Base-by-base conservation (phyloP, 2,113 vertebrate species). In the Rhabdornis inornatus region DNA sequence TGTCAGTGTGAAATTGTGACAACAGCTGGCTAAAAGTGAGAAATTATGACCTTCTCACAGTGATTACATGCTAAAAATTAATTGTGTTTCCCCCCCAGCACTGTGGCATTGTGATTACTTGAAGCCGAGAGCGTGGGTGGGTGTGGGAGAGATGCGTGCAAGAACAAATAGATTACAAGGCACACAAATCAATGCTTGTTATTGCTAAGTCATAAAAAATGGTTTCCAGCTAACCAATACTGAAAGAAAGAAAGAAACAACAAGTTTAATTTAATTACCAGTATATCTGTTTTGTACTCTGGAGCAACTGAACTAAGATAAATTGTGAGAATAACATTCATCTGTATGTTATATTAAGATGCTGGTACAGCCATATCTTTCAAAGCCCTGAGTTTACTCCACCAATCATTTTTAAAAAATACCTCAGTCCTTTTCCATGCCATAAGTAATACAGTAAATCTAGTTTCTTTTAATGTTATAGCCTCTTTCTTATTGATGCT, bases 131-230 rank as follows among this genome's bases (percentile, higher is more conserved):
- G 71, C 2, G 25, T 90, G 76, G 92, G 75, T 78, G 85, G 76
- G 90, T 18, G 76, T 64, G 79, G 85, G 85, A 0, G 20, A 90
- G 82, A 83, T 33, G 52, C 44, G 15, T 56, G 76, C 74, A 71
- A 70, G 64, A 90, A 74, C 71, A 94, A 91, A 91, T n/a, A 78
- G 63, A 90, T 96, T 96, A 92, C 90, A 79, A 76, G 76, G 70
- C 47, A 76, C 57, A 92, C 85, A 95, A 89, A 97, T 96, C 91
- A 94, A 95, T 96, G 83, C 91, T 90, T 89, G 79, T 87, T 92
- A 86, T 83, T 87, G 72, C 50, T 55, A 89, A 86, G 33, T 78
- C 70, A 83, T 91, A 92, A 94, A 95, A 93, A 89, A 91, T 77
- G 53, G 37, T 87, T 87, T 74, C 63, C 78, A 70, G 59, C 75